Base-by-base conservation (phyloP, 2,797 vertebrate species). In the Sebastes wilsoni region DNA sequence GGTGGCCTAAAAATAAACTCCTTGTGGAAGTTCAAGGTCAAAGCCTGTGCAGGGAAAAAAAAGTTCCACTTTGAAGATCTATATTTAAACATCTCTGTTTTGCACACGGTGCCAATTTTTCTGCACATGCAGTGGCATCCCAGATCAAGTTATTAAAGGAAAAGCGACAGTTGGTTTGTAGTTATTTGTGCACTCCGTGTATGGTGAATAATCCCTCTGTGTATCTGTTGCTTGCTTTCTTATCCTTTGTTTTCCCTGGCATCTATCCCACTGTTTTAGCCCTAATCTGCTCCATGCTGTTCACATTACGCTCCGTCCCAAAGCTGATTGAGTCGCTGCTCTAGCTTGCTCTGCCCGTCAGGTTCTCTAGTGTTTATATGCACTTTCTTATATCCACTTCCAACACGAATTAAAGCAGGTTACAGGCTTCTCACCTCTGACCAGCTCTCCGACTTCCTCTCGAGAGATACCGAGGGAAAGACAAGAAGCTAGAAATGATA, bases 241-340 rank as follows among this genome's bases (percentile, higher is more conserved):
- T 81, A 85, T 90, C 84, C 79, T 82, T 77, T 85, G 83, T 88
- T 88, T 88, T 88, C 69, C 73, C 79, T 89, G 90, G 87, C 87
- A 66, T 58, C 74, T 7, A 1, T 83, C 88, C 84, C 76, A 74
- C 69, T 85, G 73, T 85, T 92, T 88, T 82, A 89, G 82, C 72
- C 79, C 69, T 88, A 91, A 90, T 91, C 91, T 93, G 85, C 87
- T 89, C 69, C 87, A 87, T 92, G 88, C 89, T 90, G 89, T 90
- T 89, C 88, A 88, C 82, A 81, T 89, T 88, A 81, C 58, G 0
- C 74, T 85, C 59, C 4, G 20, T 89, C 85, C 64, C 81, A 60
- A 49, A 22, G 58, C 83, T 79, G 87, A 88, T 77, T 85, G 72
- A 90, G 79, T 88, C 74, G 64, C 56, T 66, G 36, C 73, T 83